Conservation (phyloP, 37 sponge, comb jelly and placozoan species). For the Geodia barretti region DNA sequence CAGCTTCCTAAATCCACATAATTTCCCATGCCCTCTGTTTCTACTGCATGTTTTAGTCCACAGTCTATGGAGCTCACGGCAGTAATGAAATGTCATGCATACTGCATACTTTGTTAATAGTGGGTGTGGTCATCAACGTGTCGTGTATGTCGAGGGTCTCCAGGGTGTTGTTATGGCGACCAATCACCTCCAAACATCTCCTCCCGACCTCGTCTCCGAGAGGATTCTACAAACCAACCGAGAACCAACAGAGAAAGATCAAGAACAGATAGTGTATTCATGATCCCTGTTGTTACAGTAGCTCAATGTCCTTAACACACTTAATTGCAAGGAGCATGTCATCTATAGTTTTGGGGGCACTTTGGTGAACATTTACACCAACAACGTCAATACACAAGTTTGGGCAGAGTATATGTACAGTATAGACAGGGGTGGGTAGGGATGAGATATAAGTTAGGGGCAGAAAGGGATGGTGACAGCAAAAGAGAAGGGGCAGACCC, state of each 20-base stretch:
- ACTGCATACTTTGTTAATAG: slow-evolving; percentile 16
- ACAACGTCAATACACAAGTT: not conserved
- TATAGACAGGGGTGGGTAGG: not conserved
- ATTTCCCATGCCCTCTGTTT: not conserved
- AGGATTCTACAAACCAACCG: slow-evolving; percentile 57
- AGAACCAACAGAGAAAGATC: not conserved
- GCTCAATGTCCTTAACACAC: no score
- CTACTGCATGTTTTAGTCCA: not conserved
- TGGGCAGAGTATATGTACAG: not conserved
- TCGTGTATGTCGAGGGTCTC: slow-evolving; percentile 45
- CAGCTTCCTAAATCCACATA: no score
- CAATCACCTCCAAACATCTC: slow-evolving; percentile 63
- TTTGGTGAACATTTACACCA: no score
- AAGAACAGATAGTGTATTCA: not conserved
- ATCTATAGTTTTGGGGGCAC: no score
- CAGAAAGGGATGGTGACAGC: no score
- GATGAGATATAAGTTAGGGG: not conserved
- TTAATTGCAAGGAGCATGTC: no score
- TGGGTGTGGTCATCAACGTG: slow-evolving; percentile 40
- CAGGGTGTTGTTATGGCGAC: slow-evolving; percentile 53
- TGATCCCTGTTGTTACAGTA: no score
- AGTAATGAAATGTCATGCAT: not conserved
- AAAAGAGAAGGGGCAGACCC: no score
- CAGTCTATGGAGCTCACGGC: slow-evolving; percentile 4
- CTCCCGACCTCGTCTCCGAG: slow-evolving; percentile 51